Evolutionary conservation across 2,888 invertebrate species (phyloP).

Genomic region (Flexamia atlantica): DNA sequence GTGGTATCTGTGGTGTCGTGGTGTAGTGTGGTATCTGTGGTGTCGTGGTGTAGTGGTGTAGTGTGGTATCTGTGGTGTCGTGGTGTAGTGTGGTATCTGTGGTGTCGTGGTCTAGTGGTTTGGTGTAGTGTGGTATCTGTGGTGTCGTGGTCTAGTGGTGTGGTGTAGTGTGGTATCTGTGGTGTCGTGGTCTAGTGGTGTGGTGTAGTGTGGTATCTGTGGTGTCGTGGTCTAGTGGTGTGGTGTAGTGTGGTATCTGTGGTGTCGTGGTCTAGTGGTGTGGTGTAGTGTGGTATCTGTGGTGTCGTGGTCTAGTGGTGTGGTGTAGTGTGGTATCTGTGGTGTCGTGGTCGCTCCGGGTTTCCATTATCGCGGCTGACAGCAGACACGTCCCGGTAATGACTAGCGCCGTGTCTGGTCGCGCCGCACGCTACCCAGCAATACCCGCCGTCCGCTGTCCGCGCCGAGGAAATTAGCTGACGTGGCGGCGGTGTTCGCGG

Average conservation of each 20-base stretch:
- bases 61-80: too few relatives aligned
- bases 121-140: too few relatives aligned
- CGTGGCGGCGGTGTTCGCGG: too few relatives aligned
- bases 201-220: background rate
- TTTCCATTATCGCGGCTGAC: slow-evolving; percentile 43
- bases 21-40: too few relatives aligned
- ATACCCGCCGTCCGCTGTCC: background rate
- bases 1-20: too few relatives aligned
- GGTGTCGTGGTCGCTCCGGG: background rate
- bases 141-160: too few relatives aligned
- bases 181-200: background rate
- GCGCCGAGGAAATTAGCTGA: too few relatives aligned
- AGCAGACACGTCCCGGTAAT: slow-evolving; percentile 38
- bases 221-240: background rate
- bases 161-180: too few relatives aligned
- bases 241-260: background rate
- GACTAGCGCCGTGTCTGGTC: slow-evolving; percentile 7
- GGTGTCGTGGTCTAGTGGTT: too few relatives aligned
- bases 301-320: background rate
- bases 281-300: background rate
- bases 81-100: too few relatives aligned
- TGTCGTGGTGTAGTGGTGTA: too few relatives aligned
- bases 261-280: background rate
- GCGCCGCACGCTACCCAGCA: slow-evolving; percentile 18
- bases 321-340: background rate